Evolutionary conservation across 2,888 invertebrate genomes (phyloP), one percentile per base, ranked within the genome.

Genomic region (Brachypterus glaber): DNA sequence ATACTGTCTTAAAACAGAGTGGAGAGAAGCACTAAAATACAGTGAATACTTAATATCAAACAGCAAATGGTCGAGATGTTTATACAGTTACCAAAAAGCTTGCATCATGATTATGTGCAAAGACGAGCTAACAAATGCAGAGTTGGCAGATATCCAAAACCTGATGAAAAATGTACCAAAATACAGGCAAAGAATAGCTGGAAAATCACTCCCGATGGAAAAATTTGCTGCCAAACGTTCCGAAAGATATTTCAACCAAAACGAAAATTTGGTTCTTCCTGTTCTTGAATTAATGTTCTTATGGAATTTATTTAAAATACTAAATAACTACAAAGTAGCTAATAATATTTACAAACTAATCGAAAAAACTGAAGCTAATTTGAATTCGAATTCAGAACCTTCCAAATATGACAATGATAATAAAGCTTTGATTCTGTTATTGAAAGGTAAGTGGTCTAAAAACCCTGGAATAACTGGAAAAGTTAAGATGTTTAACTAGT

Each of bases 131-230:
- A 65, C 69, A 3, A 50, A 59, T 1, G 66, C 69, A 7, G 76
- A 78, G 15, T 62, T 67, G 7, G 54, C 62, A 4, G 73, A 74
- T 30, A 70, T 84, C 33, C 69, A 75, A 33, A 69, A 72, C 31
- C 66, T 89, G 8, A 77, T 90, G 73, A 74, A 71, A 50, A 76
- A 81, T 51, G 87, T 89, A 3, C 86, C 92, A 2, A 71, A 72
- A 35, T 79, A 80, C 63, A 90, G 89, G 55, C 88, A 92, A 58
- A 76, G 87, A 39, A 88, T 96, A 37, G 93, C 95, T 17, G 96
- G 97, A 1, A 96, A 96, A 67, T 95, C 95, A 0, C 67, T 97
- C 46, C 96, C 97, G 2, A 84, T 95, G 78, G 96, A 97, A 66
- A 97, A 97, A 64, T 96, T 95, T 66, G 84, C 86, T 30, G 77